phyloP scores from a whole-genome alignment of 2,888 invertebrate genomes.

The Protodeltote pygarga region DNA sequence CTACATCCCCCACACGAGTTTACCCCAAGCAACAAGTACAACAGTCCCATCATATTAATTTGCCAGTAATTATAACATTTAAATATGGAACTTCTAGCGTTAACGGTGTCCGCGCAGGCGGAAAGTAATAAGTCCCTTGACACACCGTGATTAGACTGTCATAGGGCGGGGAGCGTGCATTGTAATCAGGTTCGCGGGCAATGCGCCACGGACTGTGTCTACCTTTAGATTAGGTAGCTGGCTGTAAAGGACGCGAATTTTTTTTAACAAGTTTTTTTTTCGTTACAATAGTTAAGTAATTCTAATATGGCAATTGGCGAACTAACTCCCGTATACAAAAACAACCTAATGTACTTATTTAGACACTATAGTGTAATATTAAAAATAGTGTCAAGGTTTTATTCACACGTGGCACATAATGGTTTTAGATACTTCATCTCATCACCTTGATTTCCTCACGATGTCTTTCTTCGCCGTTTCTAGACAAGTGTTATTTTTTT shows the following conservation, averaged over 20 bases:
- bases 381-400: too few relatives aligned
- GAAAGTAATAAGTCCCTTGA: slow-evolving; percentile 66
- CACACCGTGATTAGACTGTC: slow-evolving; percentile 76
- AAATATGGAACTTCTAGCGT: slow-evolving; percentile 49
- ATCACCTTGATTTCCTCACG: too few relatives aligned
- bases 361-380: too few relatives aligned
- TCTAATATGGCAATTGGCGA: neutral
- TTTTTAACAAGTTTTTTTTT: too few relatives aligned
- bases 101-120: slow-evolving; percentile 50
- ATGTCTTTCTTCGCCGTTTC: too few relatives aligned
- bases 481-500: too few relatives aligned
- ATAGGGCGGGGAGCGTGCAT: slow-evolving; percentile 63
- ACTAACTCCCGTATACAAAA: too few relatives aligned
- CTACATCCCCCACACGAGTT: slow-evolving; percentile 15
- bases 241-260: slow-evolving; percentile 14
- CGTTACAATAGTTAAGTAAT: too few relatives aligned
- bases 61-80: slow-evolving; percentile 47
- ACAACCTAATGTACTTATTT: too few relatives aligned
- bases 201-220: slow-evolving; percentile 52
- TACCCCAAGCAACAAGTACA: slow-evolving; percentile 24
- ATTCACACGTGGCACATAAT: too few relatives aligned
- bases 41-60: slow-evolving; percentile 34
- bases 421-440: too few relatives aligned
- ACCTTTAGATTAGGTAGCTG: slow-evolving; percentile 37
- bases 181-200: slow-evolving; percentile 66